Percentiles rank a stretch among this genome's conserved stretches.
Conservation (phyloP, 2,113 vertebrate genomes). For the Clupea harengus region DNA sequence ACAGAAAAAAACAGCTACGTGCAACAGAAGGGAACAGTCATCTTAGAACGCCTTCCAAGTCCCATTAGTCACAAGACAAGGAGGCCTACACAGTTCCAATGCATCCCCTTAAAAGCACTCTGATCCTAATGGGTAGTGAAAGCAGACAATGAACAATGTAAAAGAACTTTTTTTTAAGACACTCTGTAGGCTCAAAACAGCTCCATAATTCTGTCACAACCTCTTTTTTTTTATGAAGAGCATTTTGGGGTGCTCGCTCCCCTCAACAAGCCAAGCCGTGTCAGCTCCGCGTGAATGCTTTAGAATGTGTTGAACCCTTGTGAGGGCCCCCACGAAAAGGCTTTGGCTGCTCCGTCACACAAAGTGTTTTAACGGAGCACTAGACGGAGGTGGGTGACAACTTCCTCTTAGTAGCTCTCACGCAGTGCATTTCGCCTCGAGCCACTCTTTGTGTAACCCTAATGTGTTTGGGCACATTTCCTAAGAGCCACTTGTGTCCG, state of each 20-base stretch:
- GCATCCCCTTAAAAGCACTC: not conserved
- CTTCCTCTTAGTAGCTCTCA: not conserved
- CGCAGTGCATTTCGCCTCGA: not conserved
- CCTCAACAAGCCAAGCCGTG: not conserved
- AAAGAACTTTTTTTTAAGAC: not conserved
- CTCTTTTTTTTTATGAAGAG: not conserved
- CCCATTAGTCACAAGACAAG: too few relatives aligned
- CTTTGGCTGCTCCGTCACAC: not conserved
- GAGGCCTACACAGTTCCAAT: not conserved
- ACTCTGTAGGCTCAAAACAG: not conserved
- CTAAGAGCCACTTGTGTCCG: not conserved
- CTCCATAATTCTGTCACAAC: not conserved
- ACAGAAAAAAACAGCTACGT: not conserved
- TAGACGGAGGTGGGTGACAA: not conserved
- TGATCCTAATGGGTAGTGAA: not conserved
- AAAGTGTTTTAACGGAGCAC: not conserved
- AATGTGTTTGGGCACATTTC: not conserved
- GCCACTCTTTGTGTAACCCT: not conserved
- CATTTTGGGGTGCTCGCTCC: not conserved
- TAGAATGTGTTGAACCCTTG: not conserved
- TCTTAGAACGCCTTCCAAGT: not conserved
- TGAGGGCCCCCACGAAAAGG: not conserved
- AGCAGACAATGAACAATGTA: not conserved
- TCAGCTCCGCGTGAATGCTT: not conserved
- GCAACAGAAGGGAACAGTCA: not conserved